A percentile compares a stretch with the other conserved stretches of the same genome.
Conservation (phyloP, 1,140 invertebrate genomes). For the Halictus rubicundus region DNA sequence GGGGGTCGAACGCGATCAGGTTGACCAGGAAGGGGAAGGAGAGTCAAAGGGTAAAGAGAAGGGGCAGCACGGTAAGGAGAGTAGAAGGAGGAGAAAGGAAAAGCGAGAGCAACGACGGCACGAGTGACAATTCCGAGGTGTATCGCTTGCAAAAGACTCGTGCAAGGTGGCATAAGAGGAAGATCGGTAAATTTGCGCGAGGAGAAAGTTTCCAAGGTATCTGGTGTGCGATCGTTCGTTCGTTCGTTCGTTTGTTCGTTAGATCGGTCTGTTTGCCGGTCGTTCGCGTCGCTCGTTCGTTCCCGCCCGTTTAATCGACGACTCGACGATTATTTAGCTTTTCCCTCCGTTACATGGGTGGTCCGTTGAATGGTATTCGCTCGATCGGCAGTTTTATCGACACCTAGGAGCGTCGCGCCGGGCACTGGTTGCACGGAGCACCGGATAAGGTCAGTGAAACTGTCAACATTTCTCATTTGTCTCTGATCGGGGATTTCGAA, state of each 20-base stretch:
- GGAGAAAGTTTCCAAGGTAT: conserved; percentile 42
- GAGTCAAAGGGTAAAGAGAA: conserved; percentile 10
- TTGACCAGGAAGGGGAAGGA: conserved; percentile 7
- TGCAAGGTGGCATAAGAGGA: conserved; percentile 35
- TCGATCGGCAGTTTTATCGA: neutral
- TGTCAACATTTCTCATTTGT: conserved; percentile 8
- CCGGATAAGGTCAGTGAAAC: conserved; percentile 20
- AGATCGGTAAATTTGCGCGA: conserved; percentile 35
- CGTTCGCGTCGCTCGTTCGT: neutral
- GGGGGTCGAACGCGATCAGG: conserved; percentile 6
- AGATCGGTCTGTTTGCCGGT: neutral
- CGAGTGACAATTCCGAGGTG: conserved; percentile 34
- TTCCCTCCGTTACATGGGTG: conserved; percentile 11
- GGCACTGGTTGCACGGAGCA: neutral
- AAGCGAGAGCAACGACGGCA: conserved; percentile 31
- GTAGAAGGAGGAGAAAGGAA: conserved; percentile 48
- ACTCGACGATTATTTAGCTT: neutral
- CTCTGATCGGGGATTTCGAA: no score
- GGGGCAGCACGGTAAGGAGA: conserved; percentile 15
- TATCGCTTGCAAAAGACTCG: conserved; percentile 43
- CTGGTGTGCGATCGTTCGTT: neutral
- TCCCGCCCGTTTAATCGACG: neutral
- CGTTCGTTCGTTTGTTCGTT: neutral
- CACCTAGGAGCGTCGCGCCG: neutral
- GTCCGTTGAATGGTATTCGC: neutral